Conservation (phyloP, 1,140 invertebrate species). For the Trigoniulus corallinus region DNA sequence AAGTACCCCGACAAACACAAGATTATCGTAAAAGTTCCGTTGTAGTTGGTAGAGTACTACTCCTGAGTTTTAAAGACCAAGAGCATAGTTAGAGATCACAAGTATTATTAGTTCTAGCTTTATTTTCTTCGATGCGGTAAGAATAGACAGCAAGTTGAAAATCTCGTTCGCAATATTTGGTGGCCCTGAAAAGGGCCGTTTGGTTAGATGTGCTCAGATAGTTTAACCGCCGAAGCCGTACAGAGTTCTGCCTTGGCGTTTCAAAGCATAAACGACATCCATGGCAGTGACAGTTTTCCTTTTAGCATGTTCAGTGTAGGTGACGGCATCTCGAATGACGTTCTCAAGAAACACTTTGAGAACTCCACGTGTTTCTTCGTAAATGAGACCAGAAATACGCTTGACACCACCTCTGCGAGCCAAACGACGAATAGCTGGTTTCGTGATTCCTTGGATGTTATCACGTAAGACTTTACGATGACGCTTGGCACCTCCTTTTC, state of each 20-base stretch:
- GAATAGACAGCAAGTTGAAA: neutral
- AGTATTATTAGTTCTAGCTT: no score
- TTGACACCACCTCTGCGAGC: slow-evolving; percentile 58
- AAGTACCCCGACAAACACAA: no score
- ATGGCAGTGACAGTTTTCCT: slow-evolving; percentile 68
- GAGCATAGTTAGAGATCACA: no score
- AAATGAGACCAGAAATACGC: slow-evolving; percentile 52
- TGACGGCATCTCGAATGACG: slow-evolving; percentile 62
- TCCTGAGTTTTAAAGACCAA: no score
- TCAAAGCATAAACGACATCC: slow-evolving; percentile 73
- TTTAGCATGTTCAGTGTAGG: slow-evolving; percentile 67
- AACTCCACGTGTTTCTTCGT: slow-evolving; percentile 49
- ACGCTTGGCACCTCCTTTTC: slow-evolving; percentile 27
- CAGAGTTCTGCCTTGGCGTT: slow-evolving; percentile 53
- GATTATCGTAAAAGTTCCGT: no score
- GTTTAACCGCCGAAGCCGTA: slow-evolving; percentile 40
- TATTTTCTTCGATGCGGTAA: neutral
- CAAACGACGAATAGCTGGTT: slow-evolving; percentile 45
- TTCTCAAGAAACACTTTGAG: slow-evolving; percentile 64
- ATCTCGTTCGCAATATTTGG: slow-evolving; percentile 12
- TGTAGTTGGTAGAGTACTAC: no score
- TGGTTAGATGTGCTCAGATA: slow-evolving; percentile 2
- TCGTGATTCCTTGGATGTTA: slow-evolving; percentile 57
- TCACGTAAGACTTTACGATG: slow-evolving; percentile 38
- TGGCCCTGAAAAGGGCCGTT: slow-evolving; percentile 27